Conservation (phyloP, 2,888 invertebrate species). For the Acanthoscelides obtectus region DNA sequence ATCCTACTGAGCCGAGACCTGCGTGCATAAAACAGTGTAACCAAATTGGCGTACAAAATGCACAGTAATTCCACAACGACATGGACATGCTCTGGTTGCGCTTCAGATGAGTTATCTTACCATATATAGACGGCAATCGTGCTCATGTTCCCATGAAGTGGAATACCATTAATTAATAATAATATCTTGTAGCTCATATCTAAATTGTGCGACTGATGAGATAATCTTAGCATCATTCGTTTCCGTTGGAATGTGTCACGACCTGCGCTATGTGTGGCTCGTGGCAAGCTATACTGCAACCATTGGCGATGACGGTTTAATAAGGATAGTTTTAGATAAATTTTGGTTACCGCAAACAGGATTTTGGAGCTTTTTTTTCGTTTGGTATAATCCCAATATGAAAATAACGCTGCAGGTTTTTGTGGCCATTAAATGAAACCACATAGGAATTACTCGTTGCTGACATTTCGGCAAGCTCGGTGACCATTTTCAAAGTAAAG, state of each 20-base stretch:
- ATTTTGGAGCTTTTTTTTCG: no score
- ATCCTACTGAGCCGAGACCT: no score
- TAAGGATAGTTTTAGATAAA: no score
- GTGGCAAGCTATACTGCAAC: neutral
- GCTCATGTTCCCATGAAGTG: neutral
- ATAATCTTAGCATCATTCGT: neutral
- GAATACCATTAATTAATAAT: neutral
- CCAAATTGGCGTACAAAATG: neutral
- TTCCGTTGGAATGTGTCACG: neutral
- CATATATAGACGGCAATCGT: neutral
- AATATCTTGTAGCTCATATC: neutral
- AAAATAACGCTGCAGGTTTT: no score
- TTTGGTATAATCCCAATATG: no score
- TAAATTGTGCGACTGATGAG: neutral
- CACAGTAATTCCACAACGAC: neutral
- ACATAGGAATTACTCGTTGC: no score
- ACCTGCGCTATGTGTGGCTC: neutral
- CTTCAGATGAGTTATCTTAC: neutral
- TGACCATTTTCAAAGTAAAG: no score
- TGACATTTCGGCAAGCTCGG: no score
- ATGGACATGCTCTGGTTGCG: neutral
- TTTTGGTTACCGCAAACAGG: no score
- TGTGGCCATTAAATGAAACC: no score
- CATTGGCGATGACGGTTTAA: neutral
- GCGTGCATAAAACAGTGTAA: no score